These are phyloP conservation scores for Fistularia tabacaria DNA, from an alignment of 2,797 vertebrate species.

Conservation along the genomic window DNA sequence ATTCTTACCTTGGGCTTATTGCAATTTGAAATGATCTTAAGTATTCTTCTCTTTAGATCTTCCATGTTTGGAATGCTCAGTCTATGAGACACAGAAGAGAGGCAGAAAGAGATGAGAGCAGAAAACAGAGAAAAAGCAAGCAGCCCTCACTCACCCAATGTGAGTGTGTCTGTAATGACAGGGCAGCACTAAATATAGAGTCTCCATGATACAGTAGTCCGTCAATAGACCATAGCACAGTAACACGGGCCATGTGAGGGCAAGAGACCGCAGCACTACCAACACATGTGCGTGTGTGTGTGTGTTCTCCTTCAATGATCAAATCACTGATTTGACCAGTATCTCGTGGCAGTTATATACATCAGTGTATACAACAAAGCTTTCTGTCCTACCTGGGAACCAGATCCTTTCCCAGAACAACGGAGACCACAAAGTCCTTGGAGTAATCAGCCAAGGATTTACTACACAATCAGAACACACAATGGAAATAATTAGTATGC, in stretches of 20 bases:
- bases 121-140: slow-evolving; percentile 2
- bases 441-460: slow-evolving; percentile 91
- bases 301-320: no score
- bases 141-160: slow-evolving; percentile 16
- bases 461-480: slow-evolving; percentile 60
- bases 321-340: no score
- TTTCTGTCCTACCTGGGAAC: slow-evolving; percentile 84
- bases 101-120: neutral
- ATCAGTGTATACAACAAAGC: no score
- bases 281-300: no score
- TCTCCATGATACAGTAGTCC: slow-evolving; percentile 27
- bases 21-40: slow-evolving; percentile 91
- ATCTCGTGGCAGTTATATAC: no score
- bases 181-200: slow-evolving; percentile 44
- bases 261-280: no score
- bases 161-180: slow-evolving; percentile 35
- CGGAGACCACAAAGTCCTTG: slow-evolving; percentile 86
- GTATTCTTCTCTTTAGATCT: slow-evolving; percentile 87
- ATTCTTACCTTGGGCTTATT: slow-evolving; percentile 89
- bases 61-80: slow-evolving; percentile 95
- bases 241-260: slow-evolving; percentile 8
- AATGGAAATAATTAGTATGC: no score
- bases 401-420: slow-evolving; percentile 92
- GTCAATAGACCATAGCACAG: slow-evolving; percentile 17
- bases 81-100: slow-evolving; percentile 59